Evolutionary conservation across 2,797 vertebrate species (phyloP), one percentile per base, ranked within the genome.

Genomic region (Urosaurus nigricauda): DNA sequence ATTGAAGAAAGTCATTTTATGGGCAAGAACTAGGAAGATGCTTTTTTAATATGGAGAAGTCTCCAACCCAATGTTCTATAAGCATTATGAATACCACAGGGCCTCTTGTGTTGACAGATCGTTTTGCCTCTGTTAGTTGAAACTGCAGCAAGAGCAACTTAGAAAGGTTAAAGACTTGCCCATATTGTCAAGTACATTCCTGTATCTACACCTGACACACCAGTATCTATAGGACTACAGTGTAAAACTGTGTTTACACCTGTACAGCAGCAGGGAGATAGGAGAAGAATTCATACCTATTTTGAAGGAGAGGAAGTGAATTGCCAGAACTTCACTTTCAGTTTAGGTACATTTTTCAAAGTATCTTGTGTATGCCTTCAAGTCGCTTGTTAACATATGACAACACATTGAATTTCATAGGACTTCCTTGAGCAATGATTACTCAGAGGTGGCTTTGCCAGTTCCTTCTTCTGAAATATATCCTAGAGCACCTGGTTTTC

Each of bases 281-380:
- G 12, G 6, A 35, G 29, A n/a, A n/a, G 12, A 14, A 53, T 3
- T n/a, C 4, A 8, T 16, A 65, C 24, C 80, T 83, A 13, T 37
- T 47, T 19, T 40, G 32, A 17, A 79, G 24, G 24, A 24, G 40
- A 53, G 35, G 47, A 70, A 78, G 35, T 68, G 29, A 68, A 68
- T n/a, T 68, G 58, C n/a, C 21, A 65, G 29, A 88, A 78, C n/a
- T 7, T 88, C 26, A 70, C 24, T 70, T 88, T 37, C 37, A 78
- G 58, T 43, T 84, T 78, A 29, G 4, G 29, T 40, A 9, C 3
- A 14, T 70, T 32, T 5, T 56, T 56, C 43, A 65, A 68, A 87
- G 70, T 17, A 51, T 70, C 56, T 75, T 82, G 43, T 63, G 53
- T 60, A 16, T 60, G 58, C 58, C 3, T 60, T 60, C 19, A 60